A percentile compares a stretch with the other conserved stretches of the same genome.
These are phyloP conservation scores for Lithosia quadra DNA, from an alignment of 2,888 invertebrate species.

Conservation along the genomic window DNA sequence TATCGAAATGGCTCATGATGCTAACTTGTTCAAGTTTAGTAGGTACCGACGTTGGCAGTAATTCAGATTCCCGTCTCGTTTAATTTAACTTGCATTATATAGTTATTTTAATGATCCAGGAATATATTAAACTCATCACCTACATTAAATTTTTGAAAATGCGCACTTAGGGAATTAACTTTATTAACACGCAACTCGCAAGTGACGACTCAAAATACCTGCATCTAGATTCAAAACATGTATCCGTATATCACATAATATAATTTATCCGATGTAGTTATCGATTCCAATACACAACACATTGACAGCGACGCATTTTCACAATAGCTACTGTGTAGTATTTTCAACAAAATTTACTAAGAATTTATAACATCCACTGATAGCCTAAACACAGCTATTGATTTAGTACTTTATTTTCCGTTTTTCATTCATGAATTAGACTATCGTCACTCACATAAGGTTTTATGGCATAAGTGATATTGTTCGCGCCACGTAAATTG, in stretches of 20 bases:
- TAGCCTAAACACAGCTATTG: slow-evolving; percentile 1
- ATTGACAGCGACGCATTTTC: not conserved
- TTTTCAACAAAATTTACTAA: not conserved
- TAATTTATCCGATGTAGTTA: not conserved
- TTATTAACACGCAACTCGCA: too few relatives aligned
- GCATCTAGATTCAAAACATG: not conserved
- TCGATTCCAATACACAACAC: too few relatives aligned
- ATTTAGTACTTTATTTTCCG: too few relatives aligned
- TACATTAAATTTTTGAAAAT: not conserved
- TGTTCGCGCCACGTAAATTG: slow-evolving; percentile 58
- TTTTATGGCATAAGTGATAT: slow-evolving; percentile 52
- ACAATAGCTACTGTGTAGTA: too few relatives aligned
- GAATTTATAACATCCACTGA: not conserved
- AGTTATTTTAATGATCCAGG: too few relatives aligned
- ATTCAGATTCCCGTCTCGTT: too few relatives aligned
- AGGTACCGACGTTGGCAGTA: too few relatives aligned
- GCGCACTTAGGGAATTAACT: not conserved
- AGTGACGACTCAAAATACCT: not conserved
- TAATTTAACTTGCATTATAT: too few relatives aligned
- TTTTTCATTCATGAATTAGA: slow-evolving; percentile 35
- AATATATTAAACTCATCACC: too few relatives aligned
- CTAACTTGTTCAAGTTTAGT: too few relatives aligned
- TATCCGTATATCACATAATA: not conserved
- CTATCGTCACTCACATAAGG: slow-evolving; percentile 41
- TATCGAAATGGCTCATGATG: not conserved